Percentiles rank a stretch among this genome's conserved stretches.
Conservation (phyloP, 2,797 vertebrate genomes). For the Pseudocheirus occidentalis region DNA sequence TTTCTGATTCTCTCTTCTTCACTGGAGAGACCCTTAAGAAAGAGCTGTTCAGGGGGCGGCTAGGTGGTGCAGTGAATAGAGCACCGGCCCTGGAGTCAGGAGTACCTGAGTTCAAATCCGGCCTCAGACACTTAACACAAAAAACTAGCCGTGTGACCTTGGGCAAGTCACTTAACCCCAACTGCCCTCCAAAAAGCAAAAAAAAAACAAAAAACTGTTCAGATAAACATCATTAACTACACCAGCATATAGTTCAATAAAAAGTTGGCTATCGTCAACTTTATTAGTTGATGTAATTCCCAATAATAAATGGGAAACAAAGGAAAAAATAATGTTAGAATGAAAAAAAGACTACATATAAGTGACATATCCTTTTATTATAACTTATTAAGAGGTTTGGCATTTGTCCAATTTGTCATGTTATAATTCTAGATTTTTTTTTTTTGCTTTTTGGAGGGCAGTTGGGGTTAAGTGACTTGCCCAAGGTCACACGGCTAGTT, state of each 20-base stretch:
- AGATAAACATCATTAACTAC: not conserved
- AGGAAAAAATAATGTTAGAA: not conserved
- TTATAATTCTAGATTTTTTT: not conserved
- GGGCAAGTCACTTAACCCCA: no score
- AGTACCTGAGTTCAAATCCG: no score
- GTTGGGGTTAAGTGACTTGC: no score
- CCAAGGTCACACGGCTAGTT: no score
- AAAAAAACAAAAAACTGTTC: not conserved
- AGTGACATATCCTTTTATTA: not conserved
- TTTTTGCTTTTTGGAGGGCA: no score
- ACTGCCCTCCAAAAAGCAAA: no score
- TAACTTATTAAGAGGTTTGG: not conserved
- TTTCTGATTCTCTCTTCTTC: not conserved
- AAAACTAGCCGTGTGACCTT: no score
- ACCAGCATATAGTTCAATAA: not conserved
- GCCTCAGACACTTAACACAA: no score
- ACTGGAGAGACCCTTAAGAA: not conserved
- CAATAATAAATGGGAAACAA: slow-evolving; percentile 22
- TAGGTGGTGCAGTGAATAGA: no score
- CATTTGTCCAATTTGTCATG: not conserved
- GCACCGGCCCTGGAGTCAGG: no score
- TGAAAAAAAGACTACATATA: not conserved
- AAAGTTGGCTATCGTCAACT: not conserved
- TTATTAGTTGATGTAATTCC: not conserved
- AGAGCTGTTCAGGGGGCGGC: not conserved